A percentile compares a stretch with the other conserved stretches of the same genome.
phyloP scores from a whole-genome alignment of 2,113 vertebrate genomes.

The Nibea coibor region DNA sequence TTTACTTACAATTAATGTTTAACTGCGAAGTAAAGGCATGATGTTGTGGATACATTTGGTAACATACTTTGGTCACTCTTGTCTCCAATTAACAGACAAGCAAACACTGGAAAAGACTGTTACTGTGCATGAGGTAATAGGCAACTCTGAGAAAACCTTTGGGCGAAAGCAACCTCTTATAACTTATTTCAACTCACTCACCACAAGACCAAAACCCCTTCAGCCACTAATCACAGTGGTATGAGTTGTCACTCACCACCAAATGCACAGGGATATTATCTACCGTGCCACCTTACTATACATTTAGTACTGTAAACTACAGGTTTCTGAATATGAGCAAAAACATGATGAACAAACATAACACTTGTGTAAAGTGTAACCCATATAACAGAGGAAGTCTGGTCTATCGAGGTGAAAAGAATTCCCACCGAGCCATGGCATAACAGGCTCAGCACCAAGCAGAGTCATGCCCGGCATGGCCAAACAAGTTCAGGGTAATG shows the following conservation, averaged over 20 bases:
- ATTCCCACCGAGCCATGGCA: conserved; percentile 14
- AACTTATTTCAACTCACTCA: not conserved
- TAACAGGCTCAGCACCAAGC: conserved; percentile 2
- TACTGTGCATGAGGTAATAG: not conserved
- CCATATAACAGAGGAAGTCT: not conserved
- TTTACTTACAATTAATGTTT: no score
- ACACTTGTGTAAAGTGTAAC: not conserved
- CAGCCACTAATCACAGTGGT: no score
- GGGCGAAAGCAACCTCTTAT: not conserved
- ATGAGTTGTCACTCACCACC: not conserved
- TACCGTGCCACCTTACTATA: not conserved
- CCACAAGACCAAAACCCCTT: not conserved
- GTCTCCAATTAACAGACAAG: no score
- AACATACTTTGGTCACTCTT: no score
- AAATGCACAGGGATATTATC: not conserved
- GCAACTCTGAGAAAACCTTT: not conserved
- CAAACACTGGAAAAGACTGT: not conserved
- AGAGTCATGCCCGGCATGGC: conserved; percentile 35
- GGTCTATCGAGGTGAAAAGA: conserved; percentile 23
- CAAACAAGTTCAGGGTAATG: conserved; percentile 51
- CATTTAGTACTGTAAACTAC: not conserved
- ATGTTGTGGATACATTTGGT: not conserved
- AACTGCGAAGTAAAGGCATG: no score
- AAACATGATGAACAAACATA: not conserved
- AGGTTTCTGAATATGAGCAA: not conserved